Conservation (phyloP, 2,797 vertebrate species). For the Serranus cabrilla region DNA sequence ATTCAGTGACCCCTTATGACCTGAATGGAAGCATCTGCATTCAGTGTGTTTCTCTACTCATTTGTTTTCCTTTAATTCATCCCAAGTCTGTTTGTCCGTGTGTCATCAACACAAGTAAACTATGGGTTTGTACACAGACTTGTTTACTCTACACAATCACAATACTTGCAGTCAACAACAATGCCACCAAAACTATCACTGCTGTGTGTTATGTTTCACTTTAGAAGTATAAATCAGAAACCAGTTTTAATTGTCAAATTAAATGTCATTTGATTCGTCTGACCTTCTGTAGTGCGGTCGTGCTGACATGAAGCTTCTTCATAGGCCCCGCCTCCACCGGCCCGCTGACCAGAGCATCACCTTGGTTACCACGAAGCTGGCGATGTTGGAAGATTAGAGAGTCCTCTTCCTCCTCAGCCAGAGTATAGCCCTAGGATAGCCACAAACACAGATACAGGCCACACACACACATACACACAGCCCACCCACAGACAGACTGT, state of each 20-base stretch:
- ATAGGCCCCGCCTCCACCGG: slow-evolving; percentile 96
- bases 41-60: not conserved
- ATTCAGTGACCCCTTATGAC: no score
- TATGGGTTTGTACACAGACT: slow-evolving; percentile 9
- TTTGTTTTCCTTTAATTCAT: not conserved
- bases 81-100: slow-evolving; percentile 25
- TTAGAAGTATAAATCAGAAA: not conserved
- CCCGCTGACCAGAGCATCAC: slow-evolving; percentile 91
- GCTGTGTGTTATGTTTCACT: not conserved
- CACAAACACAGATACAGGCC: slow-evolving; percentile 52
- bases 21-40: not conserved
- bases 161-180: slow-evolving; percentile 14
- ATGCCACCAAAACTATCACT: slow-evolving; percentile 29
- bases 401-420: slow-evolving; percentile 98
- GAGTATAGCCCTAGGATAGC: slow-evolving; percentile 92
- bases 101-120: slow-evolving; percentile 40
- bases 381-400: slow-evolving; percentile 96
- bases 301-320: slow-evolving; percentile 99
- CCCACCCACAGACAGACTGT: slow-evolving; percentile 59
- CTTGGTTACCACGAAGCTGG: slow-evolving; percentile 90
- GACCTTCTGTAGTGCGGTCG: slow-evolving; percentile 98
- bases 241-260: not conserved
- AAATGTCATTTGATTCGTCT: slow-evolving; percentile 15
- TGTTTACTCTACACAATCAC: slow-evolving; percentile 37
- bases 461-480: slow-evolving; percentile 44